Conservation (phyloP, 1,140 invertebrate genomes). For the Galleria mellonella region DNA sequence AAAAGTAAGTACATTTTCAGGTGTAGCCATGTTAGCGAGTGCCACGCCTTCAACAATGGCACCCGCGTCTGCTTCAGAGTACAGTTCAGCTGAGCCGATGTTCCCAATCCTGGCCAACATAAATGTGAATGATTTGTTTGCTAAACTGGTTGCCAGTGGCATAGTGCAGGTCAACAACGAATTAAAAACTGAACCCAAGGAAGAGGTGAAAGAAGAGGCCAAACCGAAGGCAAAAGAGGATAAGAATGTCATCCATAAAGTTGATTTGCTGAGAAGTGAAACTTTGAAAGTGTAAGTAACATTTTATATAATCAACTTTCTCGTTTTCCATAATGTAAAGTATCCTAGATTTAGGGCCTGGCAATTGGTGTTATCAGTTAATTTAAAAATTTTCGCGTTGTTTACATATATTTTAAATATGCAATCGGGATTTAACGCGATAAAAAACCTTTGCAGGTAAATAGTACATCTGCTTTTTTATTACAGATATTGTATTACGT, state of each 20-base stretch:
- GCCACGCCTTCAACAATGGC: conserved; percentile 78
- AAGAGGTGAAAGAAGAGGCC: conserved; percentile 60
- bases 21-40: conserved; percentile 78
- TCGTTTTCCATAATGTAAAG: too few species aligned
- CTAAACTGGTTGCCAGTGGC: conserved; percentile 88
- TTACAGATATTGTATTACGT: too few species aligned
- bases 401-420: too few species aligned
- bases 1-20: conserved; percentile 11
- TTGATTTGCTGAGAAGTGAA: conserved; percentile 81
- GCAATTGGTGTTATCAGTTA: too few species aligned
- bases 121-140: conserved; percentile 88
- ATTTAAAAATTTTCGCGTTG: too few species aligned
- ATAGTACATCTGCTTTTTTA: too few species aligned
- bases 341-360: too few species aligned
- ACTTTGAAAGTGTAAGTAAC: conserved; percentile 83
- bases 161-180: conserved; percentile 77
- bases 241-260: conserved; percentile 73
- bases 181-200: conserved; percentile 46
- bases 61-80: conserved; percentile 74
- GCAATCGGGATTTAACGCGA: too few species aligned
- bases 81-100: conserved; percentile 56
- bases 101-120: conserved; percentile 65
- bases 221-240: conserved; percentile 50
- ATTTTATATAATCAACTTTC: background rate
- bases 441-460: too few species aligned